Conservation (phyloP, 2,113 vertebrate species). For the Lampris megalopsis region DNA sequence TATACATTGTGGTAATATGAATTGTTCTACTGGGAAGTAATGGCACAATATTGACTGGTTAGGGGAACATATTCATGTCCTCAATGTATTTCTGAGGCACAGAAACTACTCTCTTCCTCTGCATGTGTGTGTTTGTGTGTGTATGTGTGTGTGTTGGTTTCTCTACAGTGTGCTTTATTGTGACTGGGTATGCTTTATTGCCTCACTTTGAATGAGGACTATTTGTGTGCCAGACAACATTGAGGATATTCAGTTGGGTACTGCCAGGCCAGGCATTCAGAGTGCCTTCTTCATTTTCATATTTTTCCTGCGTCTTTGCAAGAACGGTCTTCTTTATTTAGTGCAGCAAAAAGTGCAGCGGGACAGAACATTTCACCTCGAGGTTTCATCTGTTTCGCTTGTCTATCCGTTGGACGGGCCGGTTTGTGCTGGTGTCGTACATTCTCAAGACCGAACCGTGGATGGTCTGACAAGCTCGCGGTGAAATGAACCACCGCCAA, state of each 20-base stretch:
- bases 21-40: conserved; percentile 11
- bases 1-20: not conserved
- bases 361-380: too few species aligned
- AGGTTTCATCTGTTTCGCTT: too few species aligned
- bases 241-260: not conserved
- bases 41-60: not conserved
- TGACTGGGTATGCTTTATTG: not conserved
- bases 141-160: conserved; percentile 24
- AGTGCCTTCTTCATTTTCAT: not conserved
- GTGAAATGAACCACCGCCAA: not conserved
- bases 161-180: not conserved
- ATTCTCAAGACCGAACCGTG: too few species aligned
- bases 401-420: too few species aligned
- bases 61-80: not conserved
- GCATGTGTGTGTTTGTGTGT: not conserved
- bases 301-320: not conserved
- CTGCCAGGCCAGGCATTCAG: not conserved
- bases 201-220: conserved; percentile 36
- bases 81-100: conserved; percentile 1
- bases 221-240: conserved; percentile 3
- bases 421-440: too few species aligned
- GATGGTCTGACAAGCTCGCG: not conserved
- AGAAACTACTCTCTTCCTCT: not conserved
- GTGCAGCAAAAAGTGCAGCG: not conserved
- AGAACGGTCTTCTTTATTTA: too few species aligned